Percentiles rank a stretch among this genome's conserved stretches.
phyloP scores from a whole-genome alignment of 2,797 vertebrate species.

The Corythornis leucogaster region DNA sequence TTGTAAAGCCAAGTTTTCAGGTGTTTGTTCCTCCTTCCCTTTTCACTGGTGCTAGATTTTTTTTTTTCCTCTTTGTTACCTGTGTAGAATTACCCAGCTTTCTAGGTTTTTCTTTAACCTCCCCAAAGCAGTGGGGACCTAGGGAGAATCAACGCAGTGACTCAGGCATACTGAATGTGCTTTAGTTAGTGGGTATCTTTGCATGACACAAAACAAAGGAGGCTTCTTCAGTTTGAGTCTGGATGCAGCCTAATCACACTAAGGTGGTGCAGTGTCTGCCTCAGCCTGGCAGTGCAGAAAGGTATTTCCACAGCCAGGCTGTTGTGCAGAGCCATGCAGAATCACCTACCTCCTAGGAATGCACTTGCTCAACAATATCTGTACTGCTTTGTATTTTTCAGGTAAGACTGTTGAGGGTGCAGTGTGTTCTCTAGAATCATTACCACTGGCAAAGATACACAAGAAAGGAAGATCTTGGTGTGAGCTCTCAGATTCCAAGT shows the following conservation, averaged over 20 bases:
- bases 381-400: not conserved
- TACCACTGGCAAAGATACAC: not conserved
- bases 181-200: not conserved
- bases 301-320: not conserved
- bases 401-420: not conserved
- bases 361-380: not conserved
- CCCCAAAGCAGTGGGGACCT: not conserved
- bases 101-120: not conserved
- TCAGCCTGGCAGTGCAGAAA: not conserved
- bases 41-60: not conserved
- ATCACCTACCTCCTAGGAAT: not conserved
- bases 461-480: not conserved
- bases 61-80: not conserved
- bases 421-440: not conserved
- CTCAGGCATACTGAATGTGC: not conserved
- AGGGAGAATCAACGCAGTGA: not conserved
- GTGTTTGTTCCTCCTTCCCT: not conserved
- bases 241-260: not conserved
- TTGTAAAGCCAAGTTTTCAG: not conserved
- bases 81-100: not conserved
- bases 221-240: not conserved
- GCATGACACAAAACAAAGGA: not conserved
- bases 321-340: not conserved
- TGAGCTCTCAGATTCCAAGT: not conserved
- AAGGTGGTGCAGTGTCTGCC: not conserved